Evolutionary conservation across 2,888 invertebrate genomes (phyloP).

Genomic region (Agapostemon virescens): DNA sequence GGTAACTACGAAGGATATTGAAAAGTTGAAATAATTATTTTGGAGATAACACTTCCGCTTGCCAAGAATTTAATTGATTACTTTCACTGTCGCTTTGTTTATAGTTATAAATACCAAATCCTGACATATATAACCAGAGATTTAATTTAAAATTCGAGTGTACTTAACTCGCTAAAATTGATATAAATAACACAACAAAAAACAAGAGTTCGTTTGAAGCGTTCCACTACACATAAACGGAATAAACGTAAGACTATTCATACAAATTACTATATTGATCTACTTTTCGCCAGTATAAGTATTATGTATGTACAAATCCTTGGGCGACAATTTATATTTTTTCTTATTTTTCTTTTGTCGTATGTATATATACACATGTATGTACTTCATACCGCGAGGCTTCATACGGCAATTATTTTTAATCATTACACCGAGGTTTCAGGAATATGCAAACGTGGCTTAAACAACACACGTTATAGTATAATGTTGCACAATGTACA

Average conservation of each 20-base stretch:
- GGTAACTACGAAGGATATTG: conserved; percentile 36
- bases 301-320: conserved; percentile 59
- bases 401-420: conserved; percentile 37
- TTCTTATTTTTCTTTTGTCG: conserved; percentile 36
- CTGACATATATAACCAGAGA: conserved; percentile 8
- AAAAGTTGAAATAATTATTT: conserved; percentile 10
- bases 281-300: conserved; percentile 44
- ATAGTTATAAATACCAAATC: conserved; percentile 30
- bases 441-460: conserved; percentile 39
- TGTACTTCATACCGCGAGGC: conserved; percentile 58
- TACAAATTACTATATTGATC: conserved; percentile 54
- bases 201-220: conserved; percentile 52
- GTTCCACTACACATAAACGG: conserved; percentile 41
- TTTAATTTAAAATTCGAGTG: conserved; percentile 11
- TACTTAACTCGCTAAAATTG: conserved; percentile 28
- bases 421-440: conserved; percentile 36
- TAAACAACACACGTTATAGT: conserved; percentile 22
- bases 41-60: conserved; percentile 6
- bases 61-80: conserved; percentile 7
- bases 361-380: conserved; percentile 60
- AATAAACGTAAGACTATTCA: conserved; percentile 38
- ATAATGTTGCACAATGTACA: conserved; percentile 40
- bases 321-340: conserved; percentile 40
- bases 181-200: conserved; percentile 34
- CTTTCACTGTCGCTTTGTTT: conserved; percentile 9